Base-by-base conservation (phyloP, 2,113 vertebrate genomes). In the Stigmatopora nigra region DNA sequence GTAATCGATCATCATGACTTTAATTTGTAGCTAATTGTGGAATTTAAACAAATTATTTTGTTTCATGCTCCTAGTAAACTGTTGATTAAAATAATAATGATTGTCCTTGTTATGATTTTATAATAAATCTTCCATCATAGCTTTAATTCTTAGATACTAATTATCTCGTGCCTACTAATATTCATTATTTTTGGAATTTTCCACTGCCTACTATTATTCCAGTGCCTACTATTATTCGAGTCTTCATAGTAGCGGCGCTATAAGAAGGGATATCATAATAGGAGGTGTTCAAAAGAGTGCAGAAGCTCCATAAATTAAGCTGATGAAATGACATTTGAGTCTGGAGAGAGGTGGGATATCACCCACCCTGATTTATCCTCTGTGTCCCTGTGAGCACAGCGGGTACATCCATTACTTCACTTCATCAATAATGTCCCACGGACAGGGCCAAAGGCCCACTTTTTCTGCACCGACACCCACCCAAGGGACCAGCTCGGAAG, bases 301-400 rank as follows among this genome's bases (percentile, higher is more conserved):
- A 84, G 69, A 75, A 73, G 77, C 78, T 74, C 83, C 78, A 90
- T 91, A 91, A 91, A 91, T 90, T 90, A 90, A 86, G 82, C 84
- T 87, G 89, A 91, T 90, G 88, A 90, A 90, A 90, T 90, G 89
- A 81, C 78, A 78, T 77, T 88, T 87, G 85, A 84, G 86, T 87
- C 77, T 83, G 73, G 76, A 84, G 81, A 87, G 82, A 87, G 86
- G 83, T 82, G 77, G 82, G 80, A 86, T 85, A 81, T 82, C 74
- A 82, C 80, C 86, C 86, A 85, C 86, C 79, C 85, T 91, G 88
- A 91, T 90, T 90, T 90, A 91, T 88, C 86, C 85, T 82, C 78
- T 76, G 83, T 82, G 82, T 86, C 84, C 85, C 86, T 86, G 83
- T 68, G 80, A 85, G 84, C 84, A 86, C 86, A 87, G 84, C 72